Conservation (phyloP, 2,797 vertebrate species). For the Prionace glauca region DNA sequence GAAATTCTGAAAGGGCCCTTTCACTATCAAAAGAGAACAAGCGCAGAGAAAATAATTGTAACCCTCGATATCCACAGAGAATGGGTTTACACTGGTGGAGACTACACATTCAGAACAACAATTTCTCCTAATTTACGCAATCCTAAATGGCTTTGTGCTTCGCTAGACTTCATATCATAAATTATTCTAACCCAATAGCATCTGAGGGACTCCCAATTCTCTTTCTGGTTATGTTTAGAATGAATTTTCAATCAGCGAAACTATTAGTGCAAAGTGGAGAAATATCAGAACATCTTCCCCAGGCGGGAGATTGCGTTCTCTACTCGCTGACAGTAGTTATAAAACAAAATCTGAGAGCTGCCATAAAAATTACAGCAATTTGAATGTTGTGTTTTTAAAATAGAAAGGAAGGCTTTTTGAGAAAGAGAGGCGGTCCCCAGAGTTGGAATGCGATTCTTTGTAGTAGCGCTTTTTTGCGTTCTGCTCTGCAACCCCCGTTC, state of each 20-base stretch:
- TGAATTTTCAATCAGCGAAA: slow-evolving; percentile 29
- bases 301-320: background rate
- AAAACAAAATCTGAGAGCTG: background rate
- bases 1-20: background rate
- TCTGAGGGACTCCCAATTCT: slow-evolving; percentile 19
- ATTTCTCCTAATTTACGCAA: slow-evolving; percentile 13
- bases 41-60: background rate
- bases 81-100: background rate
- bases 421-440: background rate
- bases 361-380: slow-evolving; percentile 19
- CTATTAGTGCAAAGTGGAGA: slow-evolving; percentile 23
- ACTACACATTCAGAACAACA: background rate
- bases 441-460: background rate
- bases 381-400: slow-evolving; percentile 17
- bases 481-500: background rate
- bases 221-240: background rate
- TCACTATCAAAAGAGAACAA: background rate
- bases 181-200: slow-evolving; percentile 1
- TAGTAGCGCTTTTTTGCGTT: background rate
- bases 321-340: background rate
- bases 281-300: background rate
- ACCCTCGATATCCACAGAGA: background rate
- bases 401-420: background rate
- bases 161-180: background rate
- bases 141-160: slow-evolving; percentile 8